Conservation (phyloP, 92 coral and sea anemone species). For the Paragorgia papillata region DNA sequence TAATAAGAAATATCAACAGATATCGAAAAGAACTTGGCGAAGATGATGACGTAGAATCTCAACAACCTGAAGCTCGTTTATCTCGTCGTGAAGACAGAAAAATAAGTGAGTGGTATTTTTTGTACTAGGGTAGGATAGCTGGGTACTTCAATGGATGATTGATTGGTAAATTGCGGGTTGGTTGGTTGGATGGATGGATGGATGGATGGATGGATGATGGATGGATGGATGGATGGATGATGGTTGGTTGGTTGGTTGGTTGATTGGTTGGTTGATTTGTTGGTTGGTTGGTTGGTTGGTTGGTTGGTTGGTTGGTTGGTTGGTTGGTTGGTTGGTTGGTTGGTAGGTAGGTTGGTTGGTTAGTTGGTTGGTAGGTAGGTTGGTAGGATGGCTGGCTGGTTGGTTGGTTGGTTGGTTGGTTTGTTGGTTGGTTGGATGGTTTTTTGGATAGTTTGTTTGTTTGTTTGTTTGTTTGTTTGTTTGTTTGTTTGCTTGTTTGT, state of each 20-base stretch:
- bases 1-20: conserved; percentile 64
- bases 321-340: background rate
- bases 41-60: conserved; percentile 7
- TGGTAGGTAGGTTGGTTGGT: background rate
- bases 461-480: no score
- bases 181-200: conserved; percentile 67
- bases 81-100: background rate
- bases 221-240: no score
- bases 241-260: conserved; percentile 73
- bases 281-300: background rate
- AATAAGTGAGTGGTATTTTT: no score
- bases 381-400: background rate
- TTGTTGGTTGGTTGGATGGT: no score
- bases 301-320: background rate
- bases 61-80: conserved; percentile 5
- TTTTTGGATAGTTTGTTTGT: no score
- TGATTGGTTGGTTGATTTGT: conserved; percentile 15
- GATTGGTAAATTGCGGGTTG: conserved; percentile 47
- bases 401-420: background rate
- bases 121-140: no score
- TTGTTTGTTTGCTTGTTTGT: no score
- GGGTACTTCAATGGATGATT: no score
- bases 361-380: background rate
- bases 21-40: conserved; percentile 63
- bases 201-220: no score